These are phyloP conservation scores for Philopotamus ludificatus DNA, from an alignment of 1,140 invertebrate species.

Conservation along the genomic window DNA sequence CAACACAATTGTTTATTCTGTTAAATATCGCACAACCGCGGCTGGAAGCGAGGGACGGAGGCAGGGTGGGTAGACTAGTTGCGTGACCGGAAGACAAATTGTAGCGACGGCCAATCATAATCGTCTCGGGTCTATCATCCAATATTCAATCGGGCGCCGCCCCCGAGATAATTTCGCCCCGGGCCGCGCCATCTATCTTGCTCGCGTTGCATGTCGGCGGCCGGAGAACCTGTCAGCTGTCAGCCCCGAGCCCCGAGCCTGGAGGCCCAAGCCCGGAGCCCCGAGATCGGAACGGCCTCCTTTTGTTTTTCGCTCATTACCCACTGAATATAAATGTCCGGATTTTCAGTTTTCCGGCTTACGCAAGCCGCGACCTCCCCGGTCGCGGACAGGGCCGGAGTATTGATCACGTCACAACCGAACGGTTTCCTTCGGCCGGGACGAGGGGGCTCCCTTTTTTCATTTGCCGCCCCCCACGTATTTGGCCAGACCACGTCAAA, in stretches of 20 bases:
- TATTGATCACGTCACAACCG: conserved; percentile 24
- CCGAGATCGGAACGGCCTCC: conserved; percentile 13
- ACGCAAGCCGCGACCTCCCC: conserved; percentile 3
- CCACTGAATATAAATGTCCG: conserved; percentile 24
- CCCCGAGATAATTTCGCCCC: conserved; percentile 9
- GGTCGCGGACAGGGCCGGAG: conserved; percentile 15
- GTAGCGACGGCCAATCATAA: conserved; percentile 23
- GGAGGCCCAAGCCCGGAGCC: too few species aligned
- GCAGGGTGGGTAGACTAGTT: neutral
- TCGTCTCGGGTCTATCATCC: conserved; percentile 12
- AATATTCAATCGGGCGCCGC: conserved; percentile 26
- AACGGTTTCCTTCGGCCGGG: conserved; percentile 23
- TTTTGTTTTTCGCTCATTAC: conserved; percentile 29
- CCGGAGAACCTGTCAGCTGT: conserved; percentile 34
- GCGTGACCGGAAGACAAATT: conserved; percentile 25
- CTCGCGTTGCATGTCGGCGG: conserved; percentile 28
- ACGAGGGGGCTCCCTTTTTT: neutral
- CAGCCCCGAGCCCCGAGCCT: conserved; percentile 34
- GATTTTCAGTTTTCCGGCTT: conserved; percentile 11
- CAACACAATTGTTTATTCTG: neutral
- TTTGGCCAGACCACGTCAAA: conserved; percentile 31
- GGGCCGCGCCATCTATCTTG: conserved; percentile 21
- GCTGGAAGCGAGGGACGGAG: too few species aligned
- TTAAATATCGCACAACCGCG: neutral
- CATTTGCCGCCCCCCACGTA: conserved; percentile 4